Evolutionary conservation across 2,797 vertebrate species (phyloP).

Genomic region (Coccyzus lansbergi): DNA sequence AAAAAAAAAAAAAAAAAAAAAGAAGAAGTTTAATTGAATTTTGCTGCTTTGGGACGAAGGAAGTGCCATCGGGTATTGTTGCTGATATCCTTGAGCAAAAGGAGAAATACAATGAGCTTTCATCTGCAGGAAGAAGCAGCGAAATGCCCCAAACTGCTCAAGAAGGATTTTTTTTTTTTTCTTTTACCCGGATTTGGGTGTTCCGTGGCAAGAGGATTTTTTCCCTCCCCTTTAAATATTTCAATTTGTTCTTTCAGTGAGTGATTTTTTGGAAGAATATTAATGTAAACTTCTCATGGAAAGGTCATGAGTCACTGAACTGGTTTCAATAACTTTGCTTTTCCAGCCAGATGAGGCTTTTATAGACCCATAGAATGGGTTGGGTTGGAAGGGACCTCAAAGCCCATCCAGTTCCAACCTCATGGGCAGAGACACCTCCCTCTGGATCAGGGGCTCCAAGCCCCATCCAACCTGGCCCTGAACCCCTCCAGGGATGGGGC

Average conservation of each 20-base stretch:
- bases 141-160: not conserved
- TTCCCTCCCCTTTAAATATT: not conserved
- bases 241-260: not conserved
- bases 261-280: not conserved
- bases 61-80: not conserved
- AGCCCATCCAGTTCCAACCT: no score
- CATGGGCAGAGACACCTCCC: no score
- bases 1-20: not conserved
- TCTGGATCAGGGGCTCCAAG: no score
- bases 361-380: no score
- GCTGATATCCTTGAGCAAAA: not conserved
- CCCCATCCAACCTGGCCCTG: no score
- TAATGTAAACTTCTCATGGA: not conserved
- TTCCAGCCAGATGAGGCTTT: not conserved
- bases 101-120: conserved; percentile 11
- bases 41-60: not conserved
- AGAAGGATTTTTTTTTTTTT: not conserved
- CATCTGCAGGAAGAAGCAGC: not conserved
- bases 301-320: not conserved
- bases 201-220: not conserved
- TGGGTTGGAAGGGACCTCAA: no score
- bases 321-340: not conserved
- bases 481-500: no score
- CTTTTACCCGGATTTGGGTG: not conserved
- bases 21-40: not conserved